These are phyloP conservation scores for Anseranas semipalmata DNA, from an alignment of 2,113 vertebrate genomes.

Conservation along the genomic window DNA sequence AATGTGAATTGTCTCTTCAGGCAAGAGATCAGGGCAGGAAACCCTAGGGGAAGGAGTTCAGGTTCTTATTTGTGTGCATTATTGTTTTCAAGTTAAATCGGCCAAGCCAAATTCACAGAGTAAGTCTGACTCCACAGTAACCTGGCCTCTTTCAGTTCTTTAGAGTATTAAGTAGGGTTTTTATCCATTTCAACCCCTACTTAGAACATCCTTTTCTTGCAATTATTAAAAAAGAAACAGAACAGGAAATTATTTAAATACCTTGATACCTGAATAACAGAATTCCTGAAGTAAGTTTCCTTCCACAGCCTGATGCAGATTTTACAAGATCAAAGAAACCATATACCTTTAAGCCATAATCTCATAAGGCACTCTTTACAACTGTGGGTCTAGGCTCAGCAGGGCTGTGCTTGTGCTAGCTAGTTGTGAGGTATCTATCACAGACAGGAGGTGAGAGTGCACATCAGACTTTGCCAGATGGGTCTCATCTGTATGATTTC, in stretches of 20 bases:
- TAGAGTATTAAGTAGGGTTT: background rate
- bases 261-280: background rate
- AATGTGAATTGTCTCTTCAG: slow-evolving; percentile 32
- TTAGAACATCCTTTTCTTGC: background rate
- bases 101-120: background rate
- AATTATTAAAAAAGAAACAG: background rate
- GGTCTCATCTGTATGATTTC: background rate
- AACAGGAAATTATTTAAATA: background rate
- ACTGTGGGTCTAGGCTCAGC: background rate
- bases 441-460: background rate
- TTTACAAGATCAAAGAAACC: background rate
- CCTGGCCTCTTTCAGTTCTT: background rate
- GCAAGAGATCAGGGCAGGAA: slow-evolving; percentile 17
- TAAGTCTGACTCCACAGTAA: background rate
- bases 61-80: background rate
- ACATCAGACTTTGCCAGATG: background rate
- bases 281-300: background rate
- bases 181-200: background rate
- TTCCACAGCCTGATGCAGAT: background rate
- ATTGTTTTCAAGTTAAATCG: slow-evolving; percentile 25
- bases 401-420: background rate
- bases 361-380: background rate
- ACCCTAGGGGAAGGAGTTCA: slow-evolving; percentile 14
- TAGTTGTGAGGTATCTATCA: background rate
- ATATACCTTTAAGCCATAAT: background rate